Conservation (phyloP, 2,797 vertebrate species). For the Oreochromis grahami region DNA sequence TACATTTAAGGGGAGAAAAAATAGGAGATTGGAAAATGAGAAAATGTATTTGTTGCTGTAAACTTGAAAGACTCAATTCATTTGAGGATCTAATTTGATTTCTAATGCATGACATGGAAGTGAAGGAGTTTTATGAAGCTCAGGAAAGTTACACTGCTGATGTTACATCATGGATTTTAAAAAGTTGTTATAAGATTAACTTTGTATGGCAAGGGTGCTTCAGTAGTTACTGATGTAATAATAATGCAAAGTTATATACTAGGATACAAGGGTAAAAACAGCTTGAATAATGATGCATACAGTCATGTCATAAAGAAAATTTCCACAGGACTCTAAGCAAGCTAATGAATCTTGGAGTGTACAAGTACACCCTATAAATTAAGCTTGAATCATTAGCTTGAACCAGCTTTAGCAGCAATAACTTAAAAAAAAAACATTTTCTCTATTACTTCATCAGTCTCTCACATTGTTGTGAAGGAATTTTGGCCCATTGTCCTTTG, state of each 20-base stretch:
- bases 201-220: neutral
- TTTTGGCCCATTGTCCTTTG: neutral
- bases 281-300: neutral
- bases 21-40: constrained; percentile 49
- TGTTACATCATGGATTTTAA: constrained; percentile 30
- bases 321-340: neutral
- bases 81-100: constrained; percentile 62
- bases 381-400: neutral
- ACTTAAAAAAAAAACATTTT: neutral
- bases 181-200: constrained; percentile 19
- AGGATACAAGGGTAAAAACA: neutral
- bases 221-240: neutral
- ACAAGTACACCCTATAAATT: neutral
- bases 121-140: constrained; percentile 42
- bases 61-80: constrained; percentile 64
- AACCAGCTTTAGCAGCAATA: neutral
- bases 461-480: neutral
- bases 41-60: constrained; percentile 69
- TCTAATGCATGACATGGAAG: constrained; percentile 31
- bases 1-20: constrained; percentile 57
- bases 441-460: neutral
- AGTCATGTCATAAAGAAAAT: neutral
- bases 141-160: constrained; percentile 21
- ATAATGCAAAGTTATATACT: neutral
- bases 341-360: neutral